phyloP scores from a whole-genome alignment of 2,888 invertebrate species.

The Rhamphomyia laevipes region DNA sequence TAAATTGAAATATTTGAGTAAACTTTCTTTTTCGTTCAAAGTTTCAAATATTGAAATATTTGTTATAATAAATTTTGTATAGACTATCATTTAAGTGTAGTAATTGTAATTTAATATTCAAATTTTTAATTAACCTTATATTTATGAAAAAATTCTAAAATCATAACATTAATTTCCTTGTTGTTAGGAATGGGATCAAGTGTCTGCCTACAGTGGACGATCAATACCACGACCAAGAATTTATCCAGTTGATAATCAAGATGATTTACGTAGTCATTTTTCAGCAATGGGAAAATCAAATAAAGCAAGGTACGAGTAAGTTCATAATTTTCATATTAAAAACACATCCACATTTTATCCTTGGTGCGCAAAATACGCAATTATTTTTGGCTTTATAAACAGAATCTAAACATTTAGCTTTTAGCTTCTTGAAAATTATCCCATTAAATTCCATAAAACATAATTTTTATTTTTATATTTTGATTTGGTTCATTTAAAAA shows the following conservation, averaged over 20 bases:
- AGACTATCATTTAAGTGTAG: too few species aligned
- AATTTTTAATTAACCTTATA: neutral
- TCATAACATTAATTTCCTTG: neutral
- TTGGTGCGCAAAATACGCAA: too few species aligned
- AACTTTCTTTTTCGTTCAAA: too few species aligned
- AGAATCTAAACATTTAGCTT: too few species aligned
- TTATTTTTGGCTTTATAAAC: too few species aligned
- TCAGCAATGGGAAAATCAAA: constrained; percentile 51
- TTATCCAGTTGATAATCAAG: constrained; percentile 61
- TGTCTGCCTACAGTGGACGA: constrained; percentile 82
- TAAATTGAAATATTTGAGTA: too few species aligned
- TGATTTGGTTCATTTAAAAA: neutral
- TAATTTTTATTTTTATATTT: neutral
- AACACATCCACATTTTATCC: too few species aligned
- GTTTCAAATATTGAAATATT: too few species aligned
- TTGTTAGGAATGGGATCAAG: constrained; percentile 66
- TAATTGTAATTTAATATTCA: neutral
- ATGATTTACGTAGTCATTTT: constrained; percentile 67
- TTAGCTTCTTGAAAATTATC: too few species aligned
- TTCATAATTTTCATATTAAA: too few species aligned
- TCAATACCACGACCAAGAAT: constrained; percentile 81
- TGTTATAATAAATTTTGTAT: too few species aligned
- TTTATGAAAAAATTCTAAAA: constrained; percentile 13
- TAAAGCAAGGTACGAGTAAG: constrained; percentile 35
- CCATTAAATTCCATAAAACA: too few species aligned